Evolutionary conservation across 92 coral and sea anemone genomes (phyloP).

Genomic region (Chrysogorgia sp.): DNA sequence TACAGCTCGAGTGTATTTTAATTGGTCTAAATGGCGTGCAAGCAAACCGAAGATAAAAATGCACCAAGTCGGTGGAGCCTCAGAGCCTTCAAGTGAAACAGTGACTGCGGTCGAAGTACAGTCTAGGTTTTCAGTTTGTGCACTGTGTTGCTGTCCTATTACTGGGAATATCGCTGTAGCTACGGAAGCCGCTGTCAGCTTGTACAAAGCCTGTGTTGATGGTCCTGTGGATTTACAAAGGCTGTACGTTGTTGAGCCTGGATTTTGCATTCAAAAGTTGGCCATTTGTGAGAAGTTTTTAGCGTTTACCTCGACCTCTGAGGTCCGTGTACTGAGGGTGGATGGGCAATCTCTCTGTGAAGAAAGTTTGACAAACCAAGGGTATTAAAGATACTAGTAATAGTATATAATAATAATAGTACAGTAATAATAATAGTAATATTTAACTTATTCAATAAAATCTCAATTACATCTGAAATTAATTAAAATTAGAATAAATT

Average conservation of each 20-base stretch:
- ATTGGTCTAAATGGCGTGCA: slow-evolving; percentile 63
- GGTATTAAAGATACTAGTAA: too few species aligned
- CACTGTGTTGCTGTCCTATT: slow-evolving; percentile 68
- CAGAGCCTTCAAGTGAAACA: too few species aligned
- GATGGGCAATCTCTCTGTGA: not conserved
- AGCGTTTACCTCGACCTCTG: slow-evolving; percentile 78
- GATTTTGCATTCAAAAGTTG: slow-evolving; percentile 67
- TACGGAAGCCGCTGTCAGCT: slow-evolving; percentile 59
- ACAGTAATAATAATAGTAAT: too few species aligned
- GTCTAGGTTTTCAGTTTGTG: slow-evolving; percentile 60
- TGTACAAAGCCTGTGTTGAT: slow-evolving; percentile 65
- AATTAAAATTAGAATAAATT: too few species aligned
- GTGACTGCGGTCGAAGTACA: slow-evolving; percentile 76
- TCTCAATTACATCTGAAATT: too few species aligned
- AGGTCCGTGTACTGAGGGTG: slow-evolving; percentile 78
- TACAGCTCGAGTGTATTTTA: slow-evolving; percentile 85
- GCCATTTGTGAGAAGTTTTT: slow-evolving; percentile 76
- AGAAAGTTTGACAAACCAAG: not conserved
- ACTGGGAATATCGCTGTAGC: slow-evolving; percentile 81
- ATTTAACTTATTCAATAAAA: too few species aligned
- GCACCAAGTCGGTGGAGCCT: slow-evolving; percentile 79
- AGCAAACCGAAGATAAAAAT: slow-evolving; percentile 69
- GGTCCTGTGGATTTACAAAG: slow-evolving; percentile 73
- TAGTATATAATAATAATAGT: too few species aligned
- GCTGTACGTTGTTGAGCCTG: slow-evolving; percentile 74